Evolutionary conservation across 2,113 vertebrate species (phyloP), one percentile per base, ranked within the genome.

Genomic region (Catharus minimus): DNA sequence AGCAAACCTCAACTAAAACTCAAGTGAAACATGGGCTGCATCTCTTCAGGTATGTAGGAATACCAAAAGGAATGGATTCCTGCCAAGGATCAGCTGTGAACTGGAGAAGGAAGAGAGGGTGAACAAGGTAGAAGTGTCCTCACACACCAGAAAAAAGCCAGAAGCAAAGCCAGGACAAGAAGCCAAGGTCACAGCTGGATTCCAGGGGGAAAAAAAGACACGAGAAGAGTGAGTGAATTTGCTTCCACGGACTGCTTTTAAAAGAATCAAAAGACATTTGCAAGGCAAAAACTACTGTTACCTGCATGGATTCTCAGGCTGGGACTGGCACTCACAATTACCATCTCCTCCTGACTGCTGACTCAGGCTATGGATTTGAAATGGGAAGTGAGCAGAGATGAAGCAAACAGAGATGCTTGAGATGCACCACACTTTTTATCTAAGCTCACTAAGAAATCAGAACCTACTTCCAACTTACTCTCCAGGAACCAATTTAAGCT

Each of bases 11-110:
- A 60, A 36, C 18, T 39, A 61, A 65, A 90, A 41, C 16, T 65
- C 26, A 56, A 15, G 11, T 60, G 66, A 83, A 78, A 55, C 44
- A 72, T 0, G 30, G 65, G 15, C 19, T 72, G 57, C 32, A 78
- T 82, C 61, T 78, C 32, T 39, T 15, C 21, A 81, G 28, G 43
- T 32, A 43, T 16, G 13, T 0, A 50, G 58, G 49, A 84, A 33
- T 2, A 84, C 33, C 66, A 75, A 61, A 84, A 82, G 41, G 46
- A 66, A 84, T 18, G 50, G 66, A 85, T 46, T 55, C 20, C 60
- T 85, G 78, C 50, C 58, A 57, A 82, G 64, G 50, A 82, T 68
- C 78, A 69, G 67, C 69, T 89, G 84, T 27, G 67, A 60, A n/a
- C 41, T n/a, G 55, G 32, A 93, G 32, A 64, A 64, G 36, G n/a